These are phyloP conservation scores for Oryctes rhinoceros DNA, from an alignment of 1,140 invertebrate genomes.

Conservation along the genomic window DNA sequence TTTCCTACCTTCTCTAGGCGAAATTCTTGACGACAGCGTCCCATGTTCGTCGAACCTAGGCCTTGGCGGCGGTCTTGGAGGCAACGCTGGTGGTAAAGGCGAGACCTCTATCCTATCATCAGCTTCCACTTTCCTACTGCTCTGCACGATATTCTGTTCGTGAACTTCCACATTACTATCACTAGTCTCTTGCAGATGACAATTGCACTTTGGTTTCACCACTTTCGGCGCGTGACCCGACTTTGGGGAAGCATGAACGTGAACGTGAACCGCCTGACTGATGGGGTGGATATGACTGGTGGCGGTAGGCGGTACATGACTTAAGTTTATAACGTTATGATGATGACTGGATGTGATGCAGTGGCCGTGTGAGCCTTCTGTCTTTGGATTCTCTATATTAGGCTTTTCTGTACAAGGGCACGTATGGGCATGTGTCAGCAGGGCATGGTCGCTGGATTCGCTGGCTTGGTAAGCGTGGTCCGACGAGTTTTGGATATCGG, in stretches of 20 bases:
- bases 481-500: conserved; percentile 51
- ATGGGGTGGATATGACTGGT: conserved; percentile 50
- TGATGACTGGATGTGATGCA: conserved; percentile 46
- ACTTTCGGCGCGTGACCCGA: conserved; percentile 44
- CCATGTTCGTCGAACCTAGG: conserved; percentile 55
- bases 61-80: conserved; percentile 59
- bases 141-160: conserved; percentile 43
- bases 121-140: conserved; percentile 53
- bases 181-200: conserved; percentile 52
- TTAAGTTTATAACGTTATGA: conserved; percentile 49
- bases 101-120: conserved; percentile 60
- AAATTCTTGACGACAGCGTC: conserved; percentile 52
- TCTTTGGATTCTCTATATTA: conserved; percentile 47
- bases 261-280: conserved; percentile 53
- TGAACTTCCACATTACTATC: conserved; percentile 47
- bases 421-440: conserved; percentile 50
- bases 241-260: conserved; percentile 54
- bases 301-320: conserved; percentile 44
- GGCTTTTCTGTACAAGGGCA: conserved; percentile 53
- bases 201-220: conserved; percentile 47
- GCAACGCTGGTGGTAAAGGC: conserved; percentile 59
- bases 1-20: conserved; percentile 45
- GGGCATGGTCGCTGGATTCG: conserved; percentile 55
- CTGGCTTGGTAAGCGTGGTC: conserved; percentile 56
- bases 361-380: conserved; percentile 43